Conservation (phyloP, 1,140 invertebrate species). For the Paraescarpia echinospica region DNA sequence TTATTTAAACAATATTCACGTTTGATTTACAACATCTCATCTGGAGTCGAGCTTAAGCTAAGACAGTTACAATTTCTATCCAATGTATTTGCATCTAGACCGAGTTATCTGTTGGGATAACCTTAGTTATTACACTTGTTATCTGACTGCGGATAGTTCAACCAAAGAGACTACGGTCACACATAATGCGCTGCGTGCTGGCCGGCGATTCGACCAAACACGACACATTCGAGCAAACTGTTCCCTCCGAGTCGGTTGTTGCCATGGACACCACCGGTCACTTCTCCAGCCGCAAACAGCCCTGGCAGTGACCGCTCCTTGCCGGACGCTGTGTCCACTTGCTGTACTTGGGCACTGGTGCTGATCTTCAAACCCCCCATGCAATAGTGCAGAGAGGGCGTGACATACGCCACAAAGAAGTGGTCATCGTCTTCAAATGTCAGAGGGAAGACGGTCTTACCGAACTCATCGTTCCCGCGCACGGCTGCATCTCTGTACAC, state of each 20-base stretch:
- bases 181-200: constrained; percentile 36
- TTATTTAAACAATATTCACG: not conserved
- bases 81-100: not conserved
- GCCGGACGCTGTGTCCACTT: constrained; percentile 33
- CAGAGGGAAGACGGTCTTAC: constrained; percentile 45
- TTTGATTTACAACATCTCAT: not conserved
- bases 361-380: constrained; percentile 55
- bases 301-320: constrained; percentile 37
- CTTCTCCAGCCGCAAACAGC: constrained; percentile 52
- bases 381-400: constrained; percentile 54
- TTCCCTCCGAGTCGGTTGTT: constrained; percentile 52
- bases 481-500: constrained; percentile 43
- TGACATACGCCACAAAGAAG: constrained; percentile 36
- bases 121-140: not conserved
- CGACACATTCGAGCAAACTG: constrained; percentile 53
- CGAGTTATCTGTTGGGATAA: too few relatives aligned
- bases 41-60: not conserved
- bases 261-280: constrained; percentile 55
- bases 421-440: constrained; percentile 38
- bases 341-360: constrained; percentile 25
- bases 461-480: constrained; percentile 43
- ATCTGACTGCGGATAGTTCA: not conserved
- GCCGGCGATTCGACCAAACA: constrained; percentile 54
- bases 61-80: not conserved
- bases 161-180: not conserved